Evolutionary conservation across 2,113 vertebrate genomes (phyloP), one percentile per base, ranked within the genome.

Genomic region (Sturnira hondurensis): DNA sequence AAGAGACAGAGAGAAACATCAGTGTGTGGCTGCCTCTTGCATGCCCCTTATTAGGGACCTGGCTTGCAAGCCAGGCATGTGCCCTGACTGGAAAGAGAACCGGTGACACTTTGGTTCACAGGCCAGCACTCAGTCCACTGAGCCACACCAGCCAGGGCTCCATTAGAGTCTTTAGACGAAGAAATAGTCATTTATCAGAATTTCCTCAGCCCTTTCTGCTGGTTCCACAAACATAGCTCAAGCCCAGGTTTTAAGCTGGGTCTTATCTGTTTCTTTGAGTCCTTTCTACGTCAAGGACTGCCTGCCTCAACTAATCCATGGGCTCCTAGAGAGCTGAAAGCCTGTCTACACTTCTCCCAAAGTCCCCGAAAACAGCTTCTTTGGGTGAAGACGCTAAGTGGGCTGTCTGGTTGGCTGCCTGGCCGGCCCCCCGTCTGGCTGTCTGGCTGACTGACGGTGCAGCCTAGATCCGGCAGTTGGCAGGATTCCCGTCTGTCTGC

Each of bases 401-500:
- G 76, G 91, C 80, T 24, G 88, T 45, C 43, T 73, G 58, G 41
- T 11, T 28, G 81, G 20, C 80, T 76, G 61, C 41, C 84, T 22
- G 89, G 58, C 96, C 28, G 33, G 73, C 89, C 78, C 63, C 8
- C 95, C 83, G 88, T 81, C 88, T 93, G 86, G 54, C 89, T 1
- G 0, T 76, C 84, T n/a, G 0, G 16, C 83, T 96, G 93, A 91
- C 84, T 82, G 78, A 68, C 87, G 54, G 76, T 7, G 19, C 50
- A 33, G 95, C 89, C 92, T 77, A 67, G 80, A 89, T 89, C 74
- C 52, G 0, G n/a, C 20, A 28, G 38, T 45, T 96, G 95, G 95
- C 94, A 61, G 85, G 38, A 36, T 61, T 89, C 94, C 93, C 92
- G 50, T 88, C 95, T 87, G 90, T 97, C 96, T 97, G 94, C 36